These are phyloP conservation scores for Dipodomys merriami DNA, from an alignment of 2,113 vertebrate genomes.

Conservation along the genomic window DNA sequence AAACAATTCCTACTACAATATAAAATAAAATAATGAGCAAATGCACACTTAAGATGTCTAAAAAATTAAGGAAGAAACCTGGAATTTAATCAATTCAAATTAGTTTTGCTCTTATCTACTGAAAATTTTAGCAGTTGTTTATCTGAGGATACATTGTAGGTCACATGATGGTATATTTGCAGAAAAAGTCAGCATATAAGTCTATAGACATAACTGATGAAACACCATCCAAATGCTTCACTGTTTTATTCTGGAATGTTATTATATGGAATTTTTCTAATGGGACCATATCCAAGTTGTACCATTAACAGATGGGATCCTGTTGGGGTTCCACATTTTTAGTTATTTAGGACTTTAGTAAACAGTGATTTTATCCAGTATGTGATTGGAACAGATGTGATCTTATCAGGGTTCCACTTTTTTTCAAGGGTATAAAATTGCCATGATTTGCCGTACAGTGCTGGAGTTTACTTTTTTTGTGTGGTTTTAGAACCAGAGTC, in stretches of 20 bases:
- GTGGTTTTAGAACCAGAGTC: conserved; percentile 88
- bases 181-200: conserved; percentile 44
- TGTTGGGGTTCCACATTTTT: conserved; percentile 93
- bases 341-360: conserved; percentile 93
- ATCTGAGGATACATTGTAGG: conserved; percentile 55
- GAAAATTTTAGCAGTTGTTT: conserved; percentile 44
- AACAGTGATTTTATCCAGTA: conserved; percentile 92
- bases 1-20: not conserved
- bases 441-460: conserved; percentile 92
- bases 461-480: conserved; percentile 88
- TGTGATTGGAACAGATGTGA: conserved; percentile 94
- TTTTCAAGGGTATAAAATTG: conserved; percentile 91
- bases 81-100: not conserved
- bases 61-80: not conserved
- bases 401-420: conserved; percentile 92
- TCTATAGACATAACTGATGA: conserved; percentile 64
- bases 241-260: conserved; percentile 78
- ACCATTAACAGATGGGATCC: conserved; percentile 90
- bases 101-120: conserved; percentile 22
- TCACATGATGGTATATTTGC: conserved; percentile 42
- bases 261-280: conserved; percentile 88
- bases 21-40: not conserved
- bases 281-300: conserved; percentile 87
- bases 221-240: conserved; percentile 59
- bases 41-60: conserved; percentile 59